Base-by-base conservation (phyloP, 37 sponge, comb jelly and placozoan species). In the Theonella swinhoei region DNA sequence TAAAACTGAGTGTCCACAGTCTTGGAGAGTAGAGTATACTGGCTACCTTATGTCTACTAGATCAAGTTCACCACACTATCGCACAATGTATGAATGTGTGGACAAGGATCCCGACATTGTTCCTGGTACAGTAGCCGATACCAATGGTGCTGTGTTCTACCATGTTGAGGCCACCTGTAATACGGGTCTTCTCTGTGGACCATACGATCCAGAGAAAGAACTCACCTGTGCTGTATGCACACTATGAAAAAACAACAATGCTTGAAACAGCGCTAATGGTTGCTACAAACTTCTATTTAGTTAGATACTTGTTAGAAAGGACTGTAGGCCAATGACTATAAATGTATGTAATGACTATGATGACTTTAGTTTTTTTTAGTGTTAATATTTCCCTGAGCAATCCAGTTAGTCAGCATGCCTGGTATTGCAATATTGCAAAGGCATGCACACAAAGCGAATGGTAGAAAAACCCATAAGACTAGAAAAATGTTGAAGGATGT, bases 161-260 rank as follows among this genome's bases (percentile, higher is more conserved):
- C 70, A 76, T 76, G 68, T 65, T 76, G 85, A 85, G 32, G 78
- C 77, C n/a, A 76, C 37, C 42, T 85, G 85, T 39, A 62, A 67
- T 63, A n/a, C n/a, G n/a, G 78, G 68, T 24, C 58, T 85, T 1
- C 78, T 62, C n/a, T 85, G 85, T 67, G 70, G 70, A 22, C 85
- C 85, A 42, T 85, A 85, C 32, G 78, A 76, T 31, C 22, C 33
- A 23, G 60, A 54, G 37, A 76, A 85, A 63, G 85, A 76, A 43
- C 85, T 85, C 3, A 72, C 85, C 24, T 85, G 85, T 76, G 85
- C 64, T 28, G 85, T 85, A 61, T 85, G 85, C 41, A 85, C 85
- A n/a, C n/a, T n/a, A n/a, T n/a, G n/a, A n/a, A n/a, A n/a, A n/a
- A n/a, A n/a, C n/a, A n/a, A n/a, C n/a, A n/a, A n/a, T n/a, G n/a